A percentile compares a stretch with the other conserved stretches of the same genome.
phyloP scores from a whole-genome alignment of 2,797 vertebrate species.

The Hephaestus fuliginosus region DNA sequence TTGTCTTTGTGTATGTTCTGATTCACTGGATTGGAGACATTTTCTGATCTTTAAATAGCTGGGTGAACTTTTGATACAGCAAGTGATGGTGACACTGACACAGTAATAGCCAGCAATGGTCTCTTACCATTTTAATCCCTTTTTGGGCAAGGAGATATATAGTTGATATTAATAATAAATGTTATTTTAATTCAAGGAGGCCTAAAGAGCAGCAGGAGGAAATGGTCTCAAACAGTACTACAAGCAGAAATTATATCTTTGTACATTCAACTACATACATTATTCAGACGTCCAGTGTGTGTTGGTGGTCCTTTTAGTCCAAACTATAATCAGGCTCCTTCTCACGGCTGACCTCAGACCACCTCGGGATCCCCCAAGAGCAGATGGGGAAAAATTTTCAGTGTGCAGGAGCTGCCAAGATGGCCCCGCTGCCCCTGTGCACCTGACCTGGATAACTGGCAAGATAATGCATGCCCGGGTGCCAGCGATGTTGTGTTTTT shows the following conservation, averaged over 20 bases:
- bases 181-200: background rate
- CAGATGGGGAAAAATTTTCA: constrained; percentile 5
- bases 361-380: constrained; percentile 8
- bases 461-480: constrained; percentile 42
- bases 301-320: constrained; percentile 15
- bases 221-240: background rate
- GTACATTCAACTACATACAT: background rate
- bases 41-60: constrained; percentile 36
- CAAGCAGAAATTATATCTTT: background rate
- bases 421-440: background rate
- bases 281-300: constrained; percentile 9
- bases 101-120: too few species aligned
- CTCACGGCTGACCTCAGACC: constrained; percentile 18
- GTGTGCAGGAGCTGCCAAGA: constrained; percentile 1
- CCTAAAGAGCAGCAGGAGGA: background rate
- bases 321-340: constrained; percentile 15
- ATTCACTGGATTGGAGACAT: background rate
- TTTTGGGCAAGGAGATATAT: background rate
- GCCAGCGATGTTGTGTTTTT: constrained; percentile 13
- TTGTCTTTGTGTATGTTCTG: constrained; percentile 26
- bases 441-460: constrained; percentile 39
- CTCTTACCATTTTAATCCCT: background rate
- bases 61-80: constrained; percentile 6
- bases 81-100: constrained; percentile 1
- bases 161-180: background rate